Evolutionary conservation across 2,113 vertebrate species (phyloP), one percentile per base, ranked within the genome.

Genomic region (Neodontobutis hainanensis): DNA sequence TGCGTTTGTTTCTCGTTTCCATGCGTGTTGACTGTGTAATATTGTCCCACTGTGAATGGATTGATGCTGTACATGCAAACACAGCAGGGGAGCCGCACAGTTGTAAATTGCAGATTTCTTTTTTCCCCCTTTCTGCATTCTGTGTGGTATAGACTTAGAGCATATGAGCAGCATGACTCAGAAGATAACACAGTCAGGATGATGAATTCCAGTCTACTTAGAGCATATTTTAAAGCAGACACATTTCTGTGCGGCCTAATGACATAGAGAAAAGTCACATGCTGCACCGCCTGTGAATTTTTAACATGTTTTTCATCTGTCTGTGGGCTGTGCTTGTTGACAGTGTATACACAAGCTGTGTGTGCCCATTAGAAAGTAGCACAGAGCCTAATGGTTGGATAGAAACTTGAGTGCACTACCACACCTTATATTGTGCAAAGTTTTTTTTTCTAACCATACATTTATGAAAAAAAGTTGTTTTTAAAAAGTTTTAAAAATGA

Each of bases 21-120:
- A 67, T 16, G 52, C 45, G 19, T 74, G 61, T 75, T 68, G 70
- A 81, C 80, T 76, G 65, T 70, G 52, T 77, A 78, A 77, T 73
- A 63, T 86, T 82, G 65, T 34, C 84, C 74, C 5, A 66, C 84
- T 80, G 81, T 35, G 78, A 85, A 85, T 72, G 67, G 68, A 85
- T 85, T 87, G 75, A 85, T 84, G 79, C 78, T 75, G 65, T 81
- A 75, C 80, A 85, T 80, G 81, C 70, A 81, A 50, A 70, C 74
- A 55, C 85, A 84, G 83, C 81, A 61, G 84, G 84, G 68, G 69
- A 47, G 68, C 64, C 2, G 14, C 47, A 32, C 65, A 67, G 68
- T 74, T 70, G 76, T 74, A 87, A 85, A 85, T 71, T 80, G 73
- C 75, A 57, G 68, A 80, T 69, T 55, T 72, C 73, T 62, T 80